These are phyloP conservation scores for Lepus europaeus DNA, from an alignment of 2,113 vertebrate genomes.

Conservation along the genomic window DNA sequence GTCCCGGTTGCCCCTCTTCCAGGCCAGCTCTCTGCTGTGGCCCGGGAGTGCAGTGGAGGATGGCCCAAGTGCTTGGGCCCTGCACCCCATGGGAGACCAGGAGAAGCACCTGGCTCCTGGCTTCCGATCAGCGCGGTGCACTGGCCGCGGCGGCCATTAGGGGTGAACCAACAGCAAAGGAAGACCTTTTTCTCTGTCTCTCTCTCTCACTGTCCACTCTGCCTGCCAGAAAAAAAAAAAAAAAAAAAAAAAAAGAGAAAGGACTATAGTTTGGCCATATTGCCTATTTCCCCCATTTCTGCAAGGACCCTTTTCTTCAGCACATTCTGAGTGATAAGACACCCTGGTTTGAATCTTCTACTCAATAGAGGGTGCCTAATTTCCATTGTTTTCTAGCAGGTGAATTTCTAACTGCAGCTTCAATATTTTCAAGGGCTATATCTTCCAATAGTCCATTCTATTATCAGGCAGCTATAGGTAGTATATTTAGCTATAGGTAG, in stretches of 20 bases:
- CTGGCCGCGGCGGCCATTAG: no score
- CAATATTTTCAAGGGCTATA: slow-evolving; percentile 6
- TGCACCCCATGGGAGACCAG: no score
- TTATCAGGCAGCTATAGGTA: slow-evolving; percentile 2
- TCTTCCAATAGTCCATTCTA: background rate
- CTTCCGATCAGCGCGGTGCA: no score
- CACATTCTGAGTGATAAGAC: background rate
- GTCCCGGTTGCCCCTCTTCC: no score
- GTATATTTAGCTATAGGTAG: background rate
- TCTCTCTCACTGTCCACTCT: no score
- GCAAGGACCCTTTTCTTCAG: background rate
- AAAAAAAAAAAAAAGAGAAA: background rate
- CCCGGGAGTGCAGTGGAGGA: no score
- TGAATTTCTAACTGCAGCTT: background rate
- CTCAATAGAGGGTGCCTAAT: background rate
- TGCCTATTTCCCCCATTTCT: background rate
- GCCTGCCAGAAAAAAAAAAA: no score
- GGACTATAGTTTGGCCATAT: background rate
- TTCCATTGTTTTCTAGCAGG: background rate
- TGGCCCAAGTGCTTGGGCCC: no score
- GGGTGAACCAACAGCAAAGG: no score
- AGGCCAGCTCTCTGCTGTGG: no score
- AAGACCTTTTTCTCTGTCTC: no score
- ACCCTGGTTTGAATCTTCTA: background rate
- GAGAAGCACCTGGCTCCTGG: no score